Conservation (phyloP, 2,888 invertebrate species). For the Plusia festucae region DNA sequence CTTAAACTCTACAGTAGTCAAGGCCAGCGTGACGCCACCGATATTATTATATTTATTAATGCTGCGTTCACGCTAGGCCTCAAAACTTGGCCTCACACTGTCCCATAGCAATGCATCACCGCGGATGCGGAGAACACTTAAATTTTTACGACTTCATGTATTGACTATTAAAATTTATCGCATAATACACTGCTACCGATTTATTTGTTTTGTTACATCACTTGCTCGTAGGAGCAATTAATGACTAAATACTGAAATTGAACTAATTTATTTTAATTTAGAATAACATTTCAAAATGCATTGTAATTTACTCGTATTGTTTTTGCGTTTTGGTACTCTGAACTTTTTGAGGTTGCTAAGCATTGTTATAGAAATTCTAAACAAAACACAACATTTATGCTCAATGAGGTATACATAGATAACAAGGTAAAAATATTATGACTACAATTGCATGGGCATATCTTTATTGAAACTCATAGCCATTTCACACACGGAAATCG, state of each 20-base stretch:
- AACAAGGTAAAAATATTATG: constrained; percentile 11
- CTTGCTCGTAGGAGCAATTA: constrained; percentile 25
- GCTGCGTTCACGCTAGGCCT: constrained; percentile 43
- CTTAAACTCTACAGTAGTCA: constrained; percentile 45
- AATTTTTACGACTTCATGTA: constrained; percentile 41
- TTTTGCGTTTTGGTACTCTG: constrained; percentile 6
- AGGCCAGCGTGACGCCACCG: constrained; percentile 47
- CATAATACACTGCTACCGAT: constrained; percentile 43
- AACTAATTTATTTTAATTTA: constrained; percentile 15
- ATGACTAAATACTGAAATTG: constrained; percentile 24
- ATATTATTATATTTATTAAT: constrained; percentile 25
- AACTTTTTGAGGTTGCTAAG: background rate
- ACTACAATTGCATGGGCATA: constrained; percentile 27
- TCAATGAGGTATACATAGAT: background rate
- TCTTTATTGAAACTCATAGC: constrained; percentile 23
- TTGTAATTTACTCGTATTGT: constrained; percentile 1
- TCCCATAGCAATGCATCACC: constrained; percentile 23
- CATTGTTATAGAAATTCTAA: background rate
- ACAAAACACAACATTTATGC: background rate
- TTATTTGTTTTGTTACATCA: constrained; percentile 41
- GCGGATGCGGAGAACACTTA: constrained; percentile 42
- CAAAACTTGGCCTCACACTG: constrained; percentile 44
- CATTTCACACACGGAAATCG: constrained; percentile 77
- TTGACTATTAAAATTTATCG: constrained; percentile 50
- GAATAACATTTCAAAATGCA: constrained; percentile 1